These are phyloP conservation scores for Leptogaster cylindrica DNA, from an alignment of 2,888 invertebrate genomes.

Conservation along the genomic window DNA sequence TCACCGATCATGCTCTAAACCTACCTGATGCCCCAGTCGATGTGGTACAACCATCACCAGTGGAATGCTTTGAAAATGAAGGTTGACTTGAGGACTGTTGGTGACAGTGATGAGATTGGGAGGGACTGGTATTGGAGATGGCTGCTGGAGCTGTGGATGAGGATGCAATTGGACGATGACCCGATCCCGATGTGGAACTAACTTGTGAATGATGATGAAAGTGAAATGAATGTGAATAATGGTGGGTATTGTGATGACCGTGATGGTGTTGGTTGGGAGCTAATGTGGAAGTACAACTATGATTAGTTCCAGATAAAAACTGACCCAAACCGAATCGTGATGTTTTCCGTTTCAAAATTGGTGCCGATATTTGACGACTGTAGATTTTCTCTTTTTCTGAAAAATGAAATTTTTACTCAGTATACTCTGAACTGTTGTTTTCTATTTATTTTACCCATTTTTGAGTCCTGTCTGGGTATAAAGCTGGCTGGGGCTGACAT, in stretches of 20 bases:
- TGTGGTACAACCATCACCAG: constrained; percentile 56
- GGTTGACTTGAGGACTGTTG: constrained; percentile 48
- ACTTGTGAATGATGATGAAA: constrained; percentile 45
- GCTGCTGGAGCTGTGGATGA: constrained; percentile 41
- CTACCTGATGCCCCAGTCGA: constrained; percentile 56
- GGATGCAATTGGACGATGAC: constrained; percentile 45
- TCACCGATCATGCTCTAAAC: constrained; percentile 59
- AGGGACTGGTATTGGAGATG: constrained; percentile 48
- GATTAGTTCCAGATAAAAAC: constrained; percentile 67
- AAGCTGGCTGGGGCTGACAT: constrained; percentile 91
- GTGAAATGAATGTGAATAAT: constrained; percentile 45
- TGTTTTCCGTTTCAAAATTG: constrained; percentile 91
- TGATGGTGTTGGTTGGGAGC: constrained; percentile 49
- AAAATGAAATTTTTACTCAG: background rate
- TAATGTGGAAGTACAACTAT: constrained; percentile 55
- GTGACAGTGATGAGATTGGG: constrained; percentile 45
- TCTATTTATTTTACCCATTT: constrained; percentile 68
- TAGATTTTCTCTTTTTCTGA: constrained; percentile 84
- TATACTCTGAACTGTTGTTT: no score
- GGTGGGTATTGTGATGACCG: constrained; percentile 33
- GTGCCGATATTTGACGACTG: constrained; percentile 92
- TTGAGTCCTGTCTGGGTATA: constrained; percentile 75
- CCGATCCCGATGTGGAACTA: constrained; percentile 47
- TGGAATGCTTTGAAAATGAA: constrained; percentile 47
- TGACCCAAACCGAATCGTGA: constrained; percentile 90